Percentiles rank a stretch among this genome's conserved stretches.
These are phyloP conservation scores for Trichomycterus rosablanca DNA, from an alignment of 2,113 vertebrate species.

Conservation along the genomic window DNA sequence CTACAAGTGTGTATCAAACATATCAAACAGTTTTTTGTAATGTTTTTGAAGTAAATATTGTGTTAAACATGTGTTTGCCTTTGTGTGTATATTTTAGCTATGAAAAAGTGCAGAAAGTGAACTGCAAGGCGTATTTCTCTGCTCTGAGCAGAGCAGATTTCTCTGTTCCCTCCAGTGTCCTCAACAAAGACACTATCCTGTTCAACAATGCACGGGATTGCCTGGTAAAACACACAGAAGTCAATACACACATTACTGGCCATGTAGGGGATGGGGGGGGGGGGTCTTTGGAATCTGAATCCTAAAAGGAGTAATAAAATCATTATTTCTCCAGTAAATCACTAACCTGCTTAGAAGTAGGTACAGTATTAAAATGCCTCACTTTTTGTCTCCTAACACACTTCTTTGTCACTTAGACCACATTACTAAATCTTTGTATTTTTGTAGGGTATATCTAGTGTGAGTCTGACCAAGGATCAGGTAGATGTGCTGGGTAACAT, in stretches of 20 bases:
- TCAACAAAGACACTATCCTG: conserved; percentile 19
- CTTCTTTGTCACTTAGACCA: too few relatives aligned
- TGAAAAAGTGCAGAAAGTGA: conserved; percentile 10
- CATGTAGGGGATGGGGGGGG: too few relatives aligned
- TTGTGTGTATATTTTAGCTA: conserved; percentile 31
- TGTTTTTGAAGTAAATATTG: neutral
- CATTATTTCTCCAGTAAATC: too few relatives aligned
- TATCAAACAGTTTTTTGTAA: neutral
- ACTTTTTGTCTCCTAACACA: too few relatives aligned
- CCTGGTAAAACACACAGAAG: conserved; percentile 36
- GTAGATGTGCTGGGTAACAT: conserved; percentile 47
- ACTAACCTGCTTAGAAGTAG: too few relatives aligned
- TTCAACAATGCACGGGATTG: conserved; percentile 34
- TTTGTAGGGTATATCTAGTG: conserved; percentile 37
- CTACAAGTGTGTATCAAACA: conserved; percentile 49
- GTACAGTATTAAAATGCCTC: too few relatives aligned
- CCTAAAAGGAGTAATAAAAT: too few relatives aligned
- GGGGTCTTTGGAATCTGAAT: too few relatives aligned
- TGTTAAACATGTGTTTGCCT: neutral
- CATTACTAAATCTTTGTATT: too few relatives aligned
- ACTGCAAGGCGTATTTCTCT: conserved; percentile 44
- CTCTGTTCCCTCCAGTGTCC: conserved; percentile 22
- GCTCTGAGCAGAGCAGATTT: conserved; percentile 42
- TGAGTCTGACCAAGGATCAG: conserved; percentile 19
- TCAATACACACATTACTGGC: neutral